Base-by-base conservation (phyloP, 2,888 invertebrate genomes). In the Barypeithes pellucidus region DNA sequence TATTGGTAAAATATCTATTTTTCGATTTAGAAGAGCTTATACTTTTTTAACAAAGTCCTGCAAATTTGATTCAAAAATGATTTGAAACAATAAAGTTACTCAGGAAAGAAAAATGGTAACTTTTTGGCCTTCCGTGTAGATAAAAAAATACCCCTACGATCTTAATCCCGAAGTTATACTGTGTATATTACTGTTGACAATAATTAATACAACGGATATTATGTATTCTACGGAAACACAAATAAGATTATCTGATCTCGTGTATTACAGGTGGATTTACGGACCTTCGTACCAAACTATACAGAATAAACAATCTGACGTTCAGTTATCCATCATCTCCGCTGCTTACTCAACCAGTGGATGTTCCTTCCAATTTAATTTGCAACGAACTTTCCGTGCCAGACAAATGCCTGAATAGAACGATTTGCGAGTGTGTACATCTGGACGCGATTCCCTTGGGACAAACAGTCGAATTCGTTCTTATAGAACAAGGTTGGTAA, bases 271-370 rank as follows among this genome's bases (percentile, higher is more conserved):
- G 63, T 70, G 72, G 73, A 22, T 73, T 63, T 36, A 77, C 73
- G 12, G 76, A 79, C 67, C 72, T 75, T 41, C 72, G 75, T n/a
- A 69, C 67, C 8, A 80, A 79, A 71, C 76, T 82, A 9, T 84
- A 84, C 73, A 79, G 80, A 41, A 89, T 89, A 18, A 93, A 94
- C 84, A 92, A 94, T 63, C 89, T 93, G 18, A 91, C 93, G 8
- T 92, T 95, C 84, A 90, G 90, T 36, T 93, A 91, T 81, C 95
- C 95, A 0, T 89, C 93, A 0, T 93, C 93, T 0, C 94, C 95
- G 0, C 87, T 94, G 45, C 87, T 95, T 73, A 93, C 94, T 1
- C 95, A 95, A 82, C 88, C 88, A 0, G 83, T 84, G 0, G 92
- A 93, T 76, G 88, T 93, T 14, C 84, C 88, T 0, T 82, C 87